phyloP scores from a whole-genome alignment of 2,113 vertebrate genomes.

The Mastomys coucha region DNA sequence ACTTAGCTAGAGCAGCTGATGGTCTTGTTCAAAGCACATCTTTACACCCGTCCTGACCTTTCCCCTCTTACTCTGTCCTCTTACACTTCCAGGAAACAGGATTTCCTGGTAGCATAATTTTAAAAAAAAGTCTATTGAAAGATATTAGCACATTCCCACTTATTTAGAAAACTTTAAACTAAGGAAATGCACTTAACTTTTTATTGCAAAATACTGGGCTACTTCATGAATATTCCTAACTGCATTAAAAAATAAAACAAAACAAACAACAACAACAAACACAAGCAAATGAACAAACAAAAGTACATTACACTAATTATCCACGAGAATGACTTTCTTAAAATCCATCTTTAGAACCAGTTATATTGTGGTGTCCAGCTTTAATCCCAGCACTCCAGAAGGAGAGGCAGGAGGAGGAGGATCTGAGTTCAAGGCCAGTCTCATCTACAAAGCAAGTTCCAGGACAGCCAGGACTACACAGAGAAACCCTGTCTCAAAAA shows the following conservation, averaged over 20 bases:
- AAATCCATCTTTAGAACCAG: neutral
- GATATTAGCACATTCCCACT: constrained; percentile 12
- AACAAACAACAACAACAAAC: constrained; percentile 10
- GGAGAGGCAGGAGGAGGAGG: neutral
- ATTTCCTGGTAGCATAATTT: neutral
- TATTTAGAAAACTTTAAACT: constrained; percentile 42
- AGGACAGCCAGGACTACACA: neutral
- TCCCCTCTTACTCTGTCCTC: neutral
- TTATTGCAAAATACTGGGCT: constrained; percentile 41
- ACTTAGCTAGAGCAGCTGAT: neutral
- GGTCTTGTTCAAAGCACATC: neutral
- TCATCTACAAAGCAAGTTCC: neutral
- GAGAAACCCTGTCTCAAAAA: neutral
- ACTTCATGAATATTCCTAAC: constrained; percentile 36
- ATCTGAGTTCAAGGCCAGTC: neutral
- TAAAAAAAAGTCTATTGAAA: constrained; percentile 45
- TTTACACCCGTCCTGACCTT: neutral
- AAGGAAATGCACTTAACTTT: constrained; percentile 22
- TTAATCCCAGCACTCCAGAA: neutral
- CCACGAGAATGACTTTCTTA: constrained; percentile 27
- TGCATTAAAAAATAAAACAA: neutral
- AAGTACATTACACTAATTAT: constrained; percentile 8
- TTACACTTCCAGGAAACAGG: constrained; percentile 58
- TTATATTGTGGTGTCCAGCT: neutral
- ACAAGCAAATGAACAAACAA: constrained; percentile 6